Evolutionary conservation across 2,797 vertebrate species (phyloP).

Genomic region (Thripadectes ignobilis): DNA sequence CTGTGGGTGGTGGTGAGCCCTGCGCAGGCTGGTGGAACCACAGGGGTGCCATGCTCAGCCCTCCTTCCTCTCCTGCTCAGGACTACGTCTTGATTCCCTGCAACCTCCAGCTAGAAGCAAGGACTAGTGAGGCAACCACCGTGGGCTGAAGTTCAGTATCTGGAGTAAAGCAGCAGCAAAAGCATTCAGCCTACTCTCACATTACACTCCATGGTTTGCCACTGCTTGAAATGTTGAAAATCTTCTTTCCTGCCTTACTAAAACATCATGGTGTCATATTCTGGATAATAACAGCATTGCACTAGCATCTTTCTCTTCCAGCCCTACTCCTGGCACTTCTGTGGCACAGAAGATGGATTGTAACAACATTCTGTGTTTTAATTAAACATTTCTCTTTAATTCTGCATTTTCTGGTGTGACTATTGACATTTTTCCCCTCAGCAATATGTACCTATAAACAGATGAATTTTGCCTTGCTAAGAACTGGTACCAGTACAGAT

Average conservation of each 20-base stretch:
- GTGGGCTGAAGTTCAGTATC: neutral
- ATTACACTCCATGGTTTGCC: accelerated
- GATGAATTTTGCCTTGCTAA: neutral
- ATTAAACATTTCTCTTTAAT: conserved; percentile 32
- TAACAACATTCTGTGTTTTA: neutral
- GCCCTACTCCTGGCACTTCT: neutral
- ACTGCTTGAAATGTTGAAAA: neutral
- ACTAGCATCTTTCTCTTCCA: neutral
- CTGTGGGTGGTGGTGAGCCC: accelerated
- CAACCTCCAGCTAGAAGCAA: neutral
- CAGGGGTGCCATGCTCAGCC: neutral
- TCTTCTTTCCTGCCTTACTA: neutral
- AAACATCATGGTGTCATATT: neutral
- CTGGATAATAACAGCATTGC: neutral
- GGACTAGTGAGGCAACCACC: accelerated
- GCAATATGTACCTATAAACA: neutral
- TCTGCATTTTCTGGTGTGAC: neutral
- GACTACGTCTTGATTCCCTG: conserved; percentile 41
- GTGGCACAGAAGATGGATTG: neutral
- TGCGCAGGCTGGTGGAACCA: neutral
- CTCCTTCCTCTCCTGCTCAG: neutral
- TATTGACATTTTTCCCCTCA: neutral
- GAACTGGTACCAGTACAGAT: neutral
- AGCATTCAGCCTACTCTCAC: neutral
- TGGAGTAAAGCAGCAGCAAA: neutral